These are phyloP conservation scores for Spheniscus humboldti DNA, from an alignment of 2,797 vertebrate species.

Conservation along the genomic window DNA sequence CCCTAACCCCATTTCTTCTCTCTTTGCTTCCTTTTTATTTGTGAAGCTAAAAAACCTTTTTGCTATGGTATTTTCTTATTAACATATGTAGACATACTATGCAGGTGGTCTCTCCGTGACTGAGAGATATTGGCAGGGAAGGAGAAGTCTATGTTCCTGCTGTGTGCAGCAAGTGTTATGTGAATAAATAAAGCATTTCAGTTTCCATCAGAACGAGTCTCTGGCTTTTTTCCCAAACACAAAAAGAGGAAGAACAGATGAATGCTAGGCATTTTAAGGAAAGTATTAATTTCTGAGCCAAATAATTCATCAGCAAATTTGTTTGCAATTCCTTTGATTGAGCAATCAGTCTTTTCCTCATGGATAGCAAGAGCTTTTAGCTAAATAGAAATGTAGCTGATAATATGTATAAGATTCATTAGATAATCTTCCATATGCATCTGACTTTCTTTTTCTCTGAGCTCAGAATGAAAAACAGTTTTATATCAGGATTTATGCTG, in stretches of 20 bases:
- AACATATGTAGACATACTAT: background rate
- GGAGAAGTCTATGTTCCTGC: background rate
- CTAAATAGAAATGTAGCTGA: background rate
- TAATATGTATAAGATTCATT: background rate
- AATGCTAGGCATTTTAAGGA: background rate
- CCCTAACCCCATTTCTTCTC: background rate
- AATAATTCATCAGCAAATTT: background rate
- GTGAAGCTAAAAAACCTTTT: background rate
- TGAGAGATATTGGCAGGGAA: background rate
- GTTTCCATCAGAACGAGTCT: background rate
- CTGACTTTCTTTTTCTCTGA: background rate
- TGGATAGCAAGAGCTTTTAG: background rate
- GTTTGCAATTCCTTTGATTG: background rate
- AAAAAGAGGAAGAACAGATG: background rate
- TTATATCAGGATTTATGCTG: background rate
- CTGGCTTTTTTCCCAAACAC: background rate
- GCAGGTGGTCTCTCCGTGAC: background rate
- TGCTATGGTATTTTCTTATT: background rate
- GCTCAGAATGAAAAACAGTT: background rate
- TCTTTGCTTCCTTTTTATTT: background rate
- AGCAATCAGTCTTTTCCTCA: background rate
- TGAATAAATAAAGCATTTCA: conserved; percentile 38
- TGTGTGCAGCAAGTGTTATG: background rate
- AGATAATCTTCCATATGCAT: background rate
- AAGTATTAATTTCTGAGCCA: background rate